phyloP scores from a whole-genome alignment of 2,888 invertebrate genomes.

The Hyppa rectilinea region DNA sequence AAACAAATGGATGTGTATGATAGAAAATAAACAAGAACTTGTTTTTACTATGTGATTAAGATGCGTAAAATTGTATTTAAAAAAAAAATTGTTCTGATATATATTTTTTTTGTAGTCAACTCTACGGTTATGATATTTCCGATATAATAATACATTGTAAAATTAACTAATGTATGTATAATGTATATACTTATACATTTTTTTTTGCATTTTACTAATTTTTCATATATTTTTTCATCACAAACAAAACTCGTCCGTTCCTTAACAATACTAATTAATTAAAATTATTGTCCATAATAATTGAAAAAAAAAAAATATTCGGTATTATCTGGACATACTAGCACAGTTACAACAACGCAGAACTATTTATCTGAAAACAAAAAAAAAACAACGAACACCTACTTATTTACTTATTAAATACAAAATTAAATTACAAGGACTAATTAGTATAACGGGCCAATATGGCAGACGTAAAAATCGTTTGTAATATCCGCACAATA shows the following conservation, averaged over 20 bases:
- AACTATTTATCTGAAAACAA: neutral
- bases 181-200: too few relatives aligned
- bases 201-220: constrained; percentile 17
- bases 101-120: neutral
- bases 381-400: neutral
- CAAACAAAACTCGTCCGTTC: constrained; percentile 31
- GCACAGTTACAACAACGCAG: neutral
- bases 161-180: constrained; percentile 6
- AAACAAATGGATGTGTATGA: constrained; percentile 12
- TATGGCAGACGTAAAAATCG: constrained; percentile 11
- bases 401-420: too few relatives aligned
- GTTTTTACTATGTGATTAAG: neutral
- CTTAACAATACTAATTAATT: constrained; percentile 29
- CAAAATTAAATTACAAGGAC: neutral
- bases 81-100: neutral
- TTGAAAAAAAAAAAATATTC: constrained; percentile 28
- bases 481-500: constrained; percentile 39
- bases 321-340: constrained; percentile 26
- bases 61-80: neutral
- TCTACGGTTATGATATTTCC: neutral
- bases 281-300: constrained; percentile 54
- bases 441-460: constrained; percentile 6
- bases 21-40: constrained; percentile 3
- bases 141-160: constrained; percentile 1
- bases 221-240: constrained; percentile 1